Evolutionary conservation across 2,888 invertebrate genomes (phyloP).

Genomic region (Cephus nigrinus): DNA sequence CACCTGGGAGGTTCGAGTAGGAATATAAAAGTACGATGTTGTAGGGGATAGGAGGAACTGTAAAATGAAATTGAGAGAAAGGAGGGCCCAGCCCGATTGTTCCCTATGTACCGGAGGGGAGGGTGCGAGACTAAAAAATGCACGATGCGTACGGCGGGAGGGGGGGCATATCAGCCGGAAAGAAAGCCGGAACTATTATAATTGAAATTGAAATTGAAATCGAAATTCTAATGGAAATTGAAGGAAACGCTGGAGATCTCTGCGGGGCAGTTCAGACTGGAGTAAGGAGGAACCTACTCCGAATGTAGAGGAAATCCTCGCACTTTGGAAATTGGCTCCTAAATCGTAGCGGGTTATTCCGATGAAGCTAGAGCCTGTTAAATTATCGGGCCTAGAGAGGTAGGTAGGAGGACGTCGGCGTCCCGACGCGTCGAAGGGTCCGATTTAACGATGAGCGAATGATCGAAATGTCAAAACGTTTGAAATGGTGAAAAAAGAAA

Average conservation of each 20-base stretch:
- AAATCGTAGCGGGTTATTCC: conserved; percentile 55
- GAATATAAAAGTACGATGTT: conserved; percentile 18
- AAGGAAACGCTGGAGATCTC: neutral
- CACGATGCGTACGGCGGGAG: conserved; percentile 24
- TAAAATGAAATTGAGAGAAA: conserved; percentile 12
- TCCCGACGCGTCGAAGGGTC: neutral
- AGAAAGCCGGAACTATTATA: conserved; percentile 52
- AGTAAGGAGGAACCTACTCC: neutral
- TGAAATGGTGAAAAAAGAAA: neutral
- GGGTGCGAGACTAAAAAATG: conserved; percentile 31
- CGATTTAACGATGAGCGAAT: neutral
- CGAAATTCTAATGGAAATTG: neutral
- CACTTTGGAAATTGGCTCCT: conserved; percentile 62
- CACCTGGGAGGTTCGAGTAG: neutral
- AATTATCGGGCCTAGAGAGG: conserved; percentile 49
- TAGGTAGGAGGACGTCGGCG: neutral
- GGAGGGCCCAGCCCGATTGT: neutral
- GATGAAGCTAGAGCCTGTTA: conserved; percentile 51
- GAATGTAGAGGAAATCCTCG: conserved; percentile 29
- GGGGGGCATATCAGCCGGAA: conserved; percentile 26
- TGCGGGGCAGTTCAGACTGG: neutral
- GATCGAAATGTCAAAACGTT: neutral
- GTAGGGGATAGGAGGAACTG: conserved; percentile 20
- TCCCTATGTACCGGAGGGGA: neutral
- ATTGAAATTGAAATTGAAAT: conserved; percentile 54